phyloP scores from a whole-genome alignment of 1,140 invertebrate genomes.

The Drosophila nebulosa region DNA sequence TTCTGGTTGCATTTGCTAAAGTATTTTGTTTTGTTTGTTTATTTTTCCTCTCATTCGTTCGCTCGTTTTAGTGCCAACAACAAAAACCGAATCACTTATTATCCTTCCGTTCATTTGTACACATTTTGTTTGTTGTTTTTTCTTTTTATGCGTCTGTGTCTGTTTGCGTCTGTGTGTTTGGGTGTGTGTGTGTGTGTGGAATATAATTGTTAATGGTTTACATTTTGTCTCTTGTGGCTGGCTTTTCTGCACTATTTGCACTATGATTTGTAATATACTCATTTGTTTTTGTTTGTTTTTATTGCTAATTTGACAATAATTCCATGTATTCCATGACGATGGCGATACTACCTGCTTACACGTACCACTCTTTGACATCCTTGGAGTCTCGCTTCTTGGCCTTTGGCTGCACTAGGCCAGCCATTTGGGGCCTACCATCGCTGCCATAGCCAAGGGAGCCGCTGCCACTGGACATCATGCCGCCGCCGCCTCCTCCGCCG shows the following conservation, averaged over 20 bases:
- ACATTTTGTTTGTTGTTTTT: conserved; percentile 23
- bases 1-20: conserved; percentile 55
- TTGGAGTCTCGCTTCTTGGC: conserved; percentile 90
- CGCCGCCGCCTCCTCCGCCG: conserved; percentile 62
- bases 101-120: conserved; percentile 68
- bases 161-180: conserved; percentile 3
- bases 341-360: conserved; percentile 79
- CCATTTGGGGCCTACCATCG: conserved; percentile 73
- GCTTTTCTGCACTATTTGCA: conserved; percentile 41
- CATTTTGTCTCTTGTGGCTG: conserved; percentile 28
- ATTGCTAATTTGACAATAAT: conserved; percentile 75
- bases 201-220: conserved; percentile 24
- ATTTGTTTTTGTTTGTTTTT: conserved; percentile 22
- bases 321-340: conserved; percentile 14
- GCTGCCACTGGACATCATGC: conserved; percentile 70
- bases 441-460: conserved; percentile 66
- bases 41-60: conserved; percentile 13
- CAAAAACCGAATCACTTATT: conserved; percentile 45
- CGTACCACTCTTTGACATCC: conserved; percentile 97
- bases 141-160: conserved; percentile 10
- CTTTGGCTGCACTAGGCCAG: conserved; percentile 82
- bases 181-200: not conserved
- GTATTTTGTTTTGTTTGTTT: conserved; percentile 58
- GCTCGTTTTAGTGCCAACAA: conserved; percentile 27
- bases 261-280: not conserved